Evolutionary conservation across 2,113 vertebrate genomes (phyloP).

Genomic region (Peromyscus maniculatus): DNA sequence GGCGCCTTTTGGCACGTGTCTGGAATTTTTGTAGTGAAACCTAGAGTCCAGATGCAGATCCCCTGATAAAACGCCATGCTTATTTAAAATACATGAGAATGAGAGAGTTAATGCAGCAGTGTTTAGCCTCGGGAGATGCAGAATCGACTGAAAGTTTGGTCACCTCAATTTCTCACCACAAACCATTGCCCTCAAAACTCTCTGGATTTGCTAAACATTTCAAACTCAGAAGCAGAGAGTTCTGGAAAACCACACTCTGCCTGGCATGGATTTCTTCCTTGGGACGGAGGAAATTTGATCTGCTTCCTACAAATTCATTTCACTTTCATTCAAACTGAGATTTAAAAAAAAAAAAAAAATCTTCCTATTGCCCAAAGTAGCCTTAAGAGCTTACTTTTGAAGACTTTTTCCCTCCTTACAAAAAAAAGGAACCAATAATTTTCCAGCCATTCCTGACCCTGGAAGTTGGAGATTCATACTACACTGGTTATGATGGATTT

Average conservation of each 20-base stretch:
- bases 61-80: conserved; percentile 54
- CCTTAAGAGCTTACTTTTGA: conserved; percentile 63
- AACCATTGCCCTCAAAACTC: conserved; percentile 76
- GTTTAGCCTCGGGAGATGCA: conserved; percentile 75
- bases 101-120: conserved; percentile 71
- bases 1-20: not conserved
- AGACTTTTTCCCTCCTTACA: conserved; percentile 34
- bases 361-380: conserved; percentile 59
- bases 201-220: conserved; percentile 78
- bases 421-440: conserved; percentile 64
- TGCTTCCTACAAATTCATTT: conserved; percentile 79
- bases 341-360: not conserved
- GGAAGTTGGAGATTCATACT: conserved; percentile 36
- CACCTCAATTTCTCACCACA: conserved; percentile 80
- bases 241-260: conserved; percentile 80
- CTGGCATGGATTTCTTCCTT: conserved; percentile 69
- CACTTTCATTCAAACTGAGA: conserved; percentile 80
- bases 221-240: conserved; percentile 72
- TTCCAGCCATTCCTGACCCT: conserved; percentile 35
- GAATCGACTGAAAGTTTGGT: conserved; percentile 72
- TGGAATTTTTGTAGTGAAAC: conserved; percentile 54
- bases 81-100: conserved; percentile 64
- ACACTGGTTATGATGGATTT: not conserved
- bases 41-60: conserved; percentile 9
- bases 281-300: conserved; percentile 73